A percentile compares a stretch with the other conserved stretches of the same genome.
phyloP scores from a whole-genome alignment of 2,888 invertebrate genomes.

The Lasioglossum zephyrum region DNA sequence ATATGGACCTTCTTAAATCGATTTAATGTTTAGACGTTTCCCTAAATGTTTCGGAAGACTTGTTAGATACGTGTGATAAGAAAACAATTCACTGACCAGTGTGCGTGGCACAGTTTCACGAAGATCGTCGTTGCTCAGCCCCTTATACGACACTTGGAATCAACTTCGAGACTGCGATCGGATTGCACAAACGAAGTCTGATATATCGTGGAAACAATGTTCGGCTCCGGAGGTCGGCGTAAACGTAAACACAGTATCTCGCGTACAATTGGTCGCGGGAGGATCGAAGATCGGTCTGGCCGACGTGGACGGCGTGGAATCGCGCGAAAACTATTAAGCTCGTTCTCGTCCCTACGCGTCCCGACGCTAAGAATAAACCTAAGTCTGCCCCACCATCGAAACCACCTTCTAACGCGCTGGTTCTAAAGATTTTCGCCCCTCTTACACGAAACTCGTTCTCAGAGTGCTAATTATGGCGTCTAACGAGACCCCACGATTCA shows the following conservation, averaged over 20 bases:
- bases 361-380: conserved; percentile 80
- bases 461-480: neutral
- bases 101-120: neutral
- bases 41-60: neutral
- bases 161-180: conserved; percentile 14
- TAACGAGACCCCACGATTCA: neutral
- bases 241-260: conserved; percentile 53
- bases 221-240: neutral
- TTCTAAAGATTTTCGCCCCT: conserved; percentile 50
- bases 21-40: too few relatives aligned
- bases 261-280: conserved; percentile 30
- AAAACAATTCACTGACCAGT: conserved; percentile 16
- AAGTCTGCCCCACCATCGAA: conserved; percentile 71
- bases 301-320: conserved; percentile 62
- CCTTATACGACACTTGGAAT: neutral
- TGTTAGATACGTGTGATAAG: neutral
- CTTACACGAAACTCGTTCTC: conserved; percentile 34
- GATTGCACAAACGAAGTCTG: conserved; percentile 17
- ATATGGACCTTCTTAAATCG: too few relatives aligned
- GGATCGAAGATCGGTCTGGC: conserved; percentile 45
- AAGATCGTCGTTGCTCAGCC: neutral
- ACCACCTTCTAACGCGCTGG: conserved; percentile 59
- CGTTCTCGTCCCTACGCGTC: conserved; percentile 74
- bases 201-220: conserved; percentile 19
- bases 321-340: conserved; percentile 76